These are phyloP conservation scores for Macropus fuliginosus DNA, from an alignment of 2,797 vertebrate genomes.

Conservation along the genomic window DNA sequence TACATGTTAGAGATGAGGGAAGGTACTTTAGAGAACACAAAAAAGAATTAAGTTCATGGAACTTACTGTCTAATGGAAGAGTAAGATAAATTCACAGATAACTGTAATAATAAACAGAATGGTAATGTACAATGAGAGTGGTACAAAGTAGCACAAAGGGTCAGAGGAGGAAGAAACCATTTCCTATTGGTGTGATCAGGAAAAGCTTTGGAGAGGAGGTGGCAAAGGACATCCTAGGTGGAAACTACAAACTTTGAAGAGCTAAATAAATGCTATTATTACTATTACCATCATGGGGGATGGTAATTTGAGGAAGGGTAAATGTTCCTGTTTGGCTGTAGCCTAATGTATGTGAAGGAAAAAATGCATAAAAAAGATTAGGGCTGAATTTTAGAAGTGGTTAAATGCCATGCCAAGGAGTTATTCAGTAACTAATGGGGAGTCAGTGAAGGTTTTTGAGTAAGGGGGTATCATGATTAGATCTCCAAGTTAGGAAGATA, in stretches of 20 bases:
- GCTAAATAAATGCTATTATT: background rate
- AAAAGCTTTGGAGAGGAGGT: background rate
- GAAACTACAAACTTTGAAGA: background rate
- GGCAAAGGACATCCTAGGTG: background rate
- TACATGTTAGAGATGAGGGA: background rate
- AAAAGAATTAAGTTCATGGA: background rate
- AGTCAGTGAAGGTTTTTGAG: background rate
- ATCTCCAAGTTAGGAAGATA: too few relatives aligned
- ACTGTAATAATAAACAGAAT: background rate
- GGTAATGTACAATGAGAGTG: background rate
- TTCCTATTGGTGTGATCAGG: background rate
- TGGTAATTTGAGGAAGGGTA: background rate
- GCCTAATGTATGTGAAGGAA: background rate
- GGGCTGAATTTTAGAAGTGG: too few relatives aligned
- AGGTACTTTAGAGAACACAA: background rate
- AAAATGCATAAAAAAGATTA: background rate
- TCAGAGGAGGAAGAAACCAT: background rate
- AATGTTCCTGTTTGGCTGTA: background rate
- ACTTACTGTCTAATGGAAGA: background rate
- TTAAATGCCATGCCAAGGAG: too few relatives aligned
- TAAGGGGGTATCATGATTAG: too few relatives aligned
- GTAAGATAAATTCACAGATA: background rate
- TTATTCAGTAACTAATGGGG: background rate
- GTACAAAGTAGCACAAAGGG: background rate
- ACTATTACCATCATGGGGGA: background rate